Evolutionary conservation across 2,888 invertebrate genomes (phyloP).

Genomic region (Nemotelus pantherinus): DNA sequence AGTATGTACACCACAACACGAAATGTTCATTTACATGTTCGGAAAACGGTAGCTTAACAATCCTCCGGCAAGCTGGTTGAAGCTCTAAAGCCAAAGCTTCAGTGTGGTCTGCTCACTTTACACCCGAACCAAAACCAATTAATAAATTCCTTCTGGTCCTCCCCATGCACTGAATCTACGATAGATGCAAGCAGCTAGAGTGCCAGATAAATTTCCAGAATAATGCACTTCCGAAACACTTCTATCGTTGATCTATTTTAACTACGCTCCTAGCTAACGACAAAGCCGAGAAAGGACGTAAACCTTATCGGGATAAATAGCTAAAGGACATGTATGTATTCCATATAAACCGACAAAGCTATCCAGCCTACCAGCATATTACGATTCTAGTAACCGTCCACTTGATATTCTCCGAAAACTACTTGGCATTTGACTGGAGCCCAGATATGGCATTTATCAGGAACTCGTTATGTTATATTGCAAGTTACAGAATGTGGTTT

Average conservation of each 20-base stretch:
- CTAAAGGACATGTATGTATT: background rate
- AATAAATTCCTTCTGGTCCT: conserved; percentile 34
- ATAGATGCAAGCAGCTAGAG: too few relatives aligned
- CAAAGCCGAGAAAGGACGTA: background rate
- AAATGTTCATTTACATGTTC: background rate
- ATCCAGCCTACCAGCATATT: conserved; percentile 5
- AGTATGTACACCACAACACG: conserved; percentile 3
- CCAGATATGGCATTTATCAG: too few relatives aligned
- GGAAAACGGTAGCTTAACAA: background rate
- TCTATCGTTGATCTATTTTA: background rate
- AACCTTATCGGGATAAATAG: background rate
- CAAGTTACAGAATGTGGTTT: too few relatives aligned
- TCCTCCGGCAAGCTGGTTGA: background rate
- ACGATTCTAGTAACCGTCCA: background rate
- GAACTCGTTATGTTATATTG: too few relatives aligned
- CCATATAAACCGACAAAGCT: background rate
- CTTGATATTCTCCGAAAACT: too few relatives aligned
- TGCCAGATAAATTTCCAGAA: background rate
- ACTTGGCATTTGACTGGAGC: too few relatives aligned
- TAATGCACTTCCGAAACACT: background rate
- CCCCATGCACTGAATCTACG: background rate
- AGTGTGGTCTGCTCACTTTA: conserved; percentile 23
- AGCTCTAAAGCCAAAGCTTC: conserved; percentile 15
- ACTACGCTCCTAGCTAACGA: background rate
- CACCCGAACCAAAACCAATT: conserved; percentile 31